Evolutionary conservation across 64 coral and sea anemone genomes (phyloP).

Genomic region (Porites lutea): DNA sequence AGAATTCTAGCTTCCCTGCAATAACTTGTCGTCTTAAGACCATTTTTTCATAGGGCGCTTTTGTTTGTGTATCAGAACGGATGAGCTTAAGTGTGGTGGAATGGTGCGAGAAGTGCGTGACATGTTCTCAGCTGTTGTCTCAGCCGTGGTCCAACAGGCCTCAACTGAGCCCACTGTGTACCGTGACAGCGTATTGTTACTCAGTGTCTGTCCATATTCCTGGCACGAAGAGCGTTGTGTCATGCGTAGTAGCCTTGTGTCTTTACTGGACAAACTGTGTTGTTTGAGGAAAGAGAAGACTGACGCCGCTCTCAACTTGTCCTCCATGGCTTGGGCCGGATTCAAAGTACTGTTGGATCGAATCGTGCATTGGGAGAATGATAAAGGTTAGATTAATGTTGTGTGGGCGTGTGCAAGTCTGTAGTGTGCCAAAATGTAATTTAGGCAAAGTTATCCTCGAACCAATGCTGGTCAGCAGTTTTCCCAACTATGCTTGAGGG

Average conservation of each 20-base stretch:
- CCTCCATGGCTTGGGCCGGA: conserved; percentile 83
- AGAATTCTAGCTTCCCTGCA: not conserved
- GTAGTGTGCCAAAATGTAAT: too few species aligned
- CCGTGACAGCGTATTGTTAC: conserved; percentile 73
- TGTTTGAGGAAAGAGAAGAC: conserved; percentile 31
- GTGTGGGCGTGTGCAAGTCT: too few species aligned
- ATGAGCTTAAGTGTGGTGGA: conserved; percentile 92
- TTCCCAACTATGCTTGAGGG: too few species aligned
- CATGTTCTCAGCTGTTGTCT: conserved; percentile 78
- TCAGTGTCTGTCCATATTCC: conserved; percentile 83
- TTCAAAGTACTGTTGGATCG: conserved; percentile 83
- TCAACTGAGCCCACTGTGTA: conserved; percentile 62
- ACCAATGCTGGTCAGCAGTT: too few species aligned
- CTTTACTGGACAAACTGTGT: conserved; percentile 85
- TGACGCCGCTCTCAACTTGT: conserved; percentile 39
- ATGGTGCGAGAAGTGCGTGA: conserved; percentile 88
- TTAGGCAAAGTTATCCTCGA: too few species aligned
- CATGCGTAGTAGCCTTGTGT: conserved; percentile 85
- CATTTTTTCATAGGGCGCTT: not conserved
- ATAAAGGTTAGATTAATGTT: conserved; percentile 64
- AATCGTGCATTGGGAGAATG: conserved; percentile 93
- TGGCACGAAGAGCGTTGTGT: conserved; percentile 90
- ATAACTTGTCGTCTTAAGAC: too few species aligned
- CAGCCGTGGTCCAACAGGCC: conserved; percentile 70
- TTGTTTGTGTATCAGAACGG: conserved; percentile 61